These are phyloP conservation scores for Mormyrops attenuatus DNA, from an alignment of 2,797 vertebrate genomes.

Conservation along the genomic window DNA sequence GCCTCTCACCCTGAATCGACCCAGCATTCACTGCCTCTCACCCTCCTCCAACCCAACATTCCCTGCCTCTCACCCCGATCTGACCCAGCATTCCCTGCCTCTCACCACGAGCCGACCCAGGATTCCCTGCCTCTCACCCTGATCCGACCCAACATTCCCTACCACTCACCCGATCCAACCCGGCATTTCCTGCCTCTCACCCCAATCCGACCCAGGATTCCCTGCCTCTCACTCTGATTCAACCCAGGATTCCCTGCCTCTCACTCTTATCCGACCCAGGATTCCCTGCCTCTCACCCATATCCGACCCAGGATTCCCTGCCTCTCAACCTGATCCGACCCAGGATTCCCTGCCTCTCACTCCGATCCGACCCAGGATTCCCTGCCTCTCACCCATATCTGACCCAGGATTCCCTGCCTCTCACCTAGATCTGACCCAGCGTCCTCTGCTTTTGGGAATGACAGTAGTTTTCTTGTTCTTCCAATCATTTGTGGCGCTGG, in stretches of 20 bases:
- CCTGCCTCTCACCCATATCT: conserved; percentile 31
- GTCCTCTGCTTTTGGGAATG: conserved; percentile 14
- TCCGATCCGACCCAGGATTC: background rate
- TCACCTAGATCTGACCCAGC: conserved; percentile 22
- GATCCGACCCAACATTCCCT: conserved; percentile 8
- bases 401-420: conserved; percentile 25
- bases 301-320: background rate
- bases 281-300: conserved; percentile 36
- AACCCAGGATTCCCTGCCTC: conserved; percentile 26
- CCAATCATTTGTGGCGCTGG: background rate
- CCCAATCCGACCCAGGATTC: background rate
- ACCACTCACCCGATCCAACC: conserved; percentile 33
- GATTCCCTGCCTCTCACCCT: conserved; percentile 34
- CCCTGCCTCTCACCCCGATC: conserved; percentile 34
- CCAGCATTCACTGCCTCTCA: conserved; percentile 35
- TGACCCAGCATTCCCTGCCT: conserved; percentile 20
- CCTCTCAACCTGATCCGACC: conserved; percentile 34
- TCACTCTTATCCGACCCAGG: conserved; percentile 25
- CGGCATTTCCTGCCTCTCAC: conserved; percentile 34
- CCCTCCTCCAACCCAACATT: background rate
- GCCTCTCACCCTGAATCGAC: conserved; percentile 32
- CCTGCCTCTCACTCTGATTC: conserved; percentile 34
- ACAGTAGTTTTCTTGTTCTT: background rate
- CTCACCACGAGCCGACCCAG: conserved; percentile 25
- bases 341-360: conserved; percentile 34